Percentiles rank a stretch among this genome's conserved stretches.
Conservation (phyloP, 2,888 invertebrate genomes). For the Caenorhabditis japonica region DNA sequence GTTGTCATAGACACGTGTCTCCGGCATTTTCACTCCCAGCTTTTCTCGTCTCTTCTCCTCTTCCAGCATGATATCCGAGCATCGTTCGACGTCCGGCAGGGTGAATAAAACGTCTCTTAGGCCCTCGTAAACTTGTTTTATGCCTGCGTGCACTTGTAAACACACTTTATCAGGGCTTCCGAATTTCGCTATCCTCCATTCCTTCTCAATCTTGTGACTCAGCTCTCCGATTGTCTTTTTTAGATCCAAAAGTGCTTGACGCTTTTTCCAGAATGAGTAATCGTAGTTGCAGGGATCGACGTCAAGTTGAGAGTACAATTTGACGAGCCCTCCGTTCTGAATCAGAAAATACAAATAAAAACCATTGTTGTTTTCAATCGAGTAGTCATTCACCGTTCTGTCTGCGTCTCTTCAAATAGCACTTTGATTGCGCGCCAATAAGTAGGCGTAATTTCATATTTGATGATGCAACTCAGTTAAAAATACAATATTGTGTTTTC, state of each 20-base stretch:
- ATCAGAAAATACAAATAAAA: constrained; percentile 15
- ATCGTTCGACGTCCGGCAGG: constrained; percentile 58
- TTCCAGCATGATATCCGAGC: constrained; percentile 54
- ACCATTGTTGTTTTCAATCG: too few species aligned
- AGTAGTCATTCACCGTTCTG: too few species aligned
- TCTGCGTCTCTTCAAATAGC: too few species aligned
- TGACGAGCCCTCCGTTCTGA: constrained; percentile 69
- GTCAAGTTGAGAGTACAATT: constrained; percentile 45
- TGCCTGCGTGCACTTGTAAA: constrained; percentile 70
- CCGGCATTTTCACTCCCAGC: constrained; percentile 30
- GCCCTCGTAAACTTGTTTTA: constrained; percentile 70
- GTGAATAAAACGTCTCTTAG: constrained; percentile 62
- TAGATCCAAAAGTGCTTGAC: constrained; percentile 56
- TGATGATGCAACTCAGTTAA: too few species aligned
- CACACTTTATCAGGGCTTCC: constrained; percentile 72
- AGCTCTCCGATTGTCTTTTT: constrained; percentile 71
- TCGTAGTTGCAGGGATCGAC: constrained; percentile 45
- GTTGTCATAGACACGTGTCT: constrained; percentile 53
- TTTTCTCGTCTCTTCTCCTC: constrained; percentile 47
- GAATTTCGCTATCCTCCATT: constrained; percentile 68
- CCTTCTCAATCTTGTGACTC: constrained; percentile 68
- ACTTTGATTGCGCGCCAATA: too few species aligned
- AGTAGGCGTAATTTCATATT: too few species aligned
- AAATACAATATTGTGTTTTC: too few species aligned
- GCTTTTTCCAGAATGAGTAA: constrained; percentile 60